phyloP scores from a whole-genome alignment of 2,888 invertebrate genomes.

The Mallateleia sp. region DNA sequence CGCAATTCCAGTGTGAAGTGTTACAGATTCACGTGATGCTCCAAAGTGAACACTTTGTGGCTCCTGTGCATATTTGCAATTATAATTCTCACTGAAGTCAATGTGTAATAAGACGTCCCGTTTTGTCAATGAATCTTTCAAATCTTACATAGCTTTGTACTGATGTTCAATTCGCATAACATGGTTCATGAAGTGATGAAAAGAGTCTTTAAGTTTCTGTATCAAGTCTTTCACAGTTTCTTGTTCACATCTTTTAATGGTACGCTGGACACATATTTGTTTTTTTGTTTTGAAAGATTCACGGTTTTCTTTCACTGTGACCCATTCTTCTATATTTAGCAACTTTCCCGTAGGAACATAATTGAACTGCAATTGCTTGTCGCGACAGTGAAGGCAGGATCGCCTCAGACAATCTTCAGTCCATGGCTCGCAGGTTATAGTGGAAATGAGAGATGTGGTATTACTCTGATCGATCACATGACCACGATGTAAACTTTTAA shows the following conservation, averaged over 20 bases:
- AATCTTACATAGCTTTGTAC: slow-evolving; percentile 17
- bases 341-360: neutral
- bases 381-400: slow-evolving; percentile 35
- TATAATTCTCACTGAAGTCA: slow-evolving; percentile 43
- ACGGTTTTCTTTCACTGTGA: slow-evolving; percentile 48
- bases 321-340: slow-evolving; percentile 37
- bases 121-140: slow-evolving; percentile 42
- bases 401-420: slow-evolving; percentile 47
- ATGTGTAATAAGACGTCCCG: slow-evolving; percentile 36
- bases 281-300: slow-evolving; percentile 46
- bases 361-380: slow-evolving; percentile 34
- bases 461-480: slow-evolving; percentile 27
- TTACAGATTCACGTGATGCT: slow-evolving; percentile 22
- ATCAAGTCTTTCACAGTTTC: slow-evolving; percentile 25
- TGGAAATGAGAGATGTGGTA: slow-evolving; percentile 4
- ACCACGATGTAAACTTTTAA: slow-evolving; percentile 38
- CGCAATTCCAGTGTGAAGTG: slow-evolving; percentile 43
- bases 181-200: slow-evolving; percentile 41
- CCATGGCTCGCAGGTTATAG: slow-evolving; percentile 36
- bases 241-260: slow-evolving; percentile 14
- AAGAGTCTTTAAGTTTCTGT: slow-evolving; percentile 5
- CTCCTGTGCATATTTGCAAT: slow-evolving; percentile 54
- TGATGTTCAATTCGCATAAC: slow-evolving; percentile 49
- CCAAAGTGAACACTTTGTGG: slow-evolving; percentile 52
- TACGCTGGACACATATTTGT: slow-evolving; percentile 27